A percentile compares a stretch with the other conserved stretches of the same genome.
phyloP scores from a whole-genome alignment of 2,113 vertebrate species.

The Cyprinodon tularosa region DNA sequence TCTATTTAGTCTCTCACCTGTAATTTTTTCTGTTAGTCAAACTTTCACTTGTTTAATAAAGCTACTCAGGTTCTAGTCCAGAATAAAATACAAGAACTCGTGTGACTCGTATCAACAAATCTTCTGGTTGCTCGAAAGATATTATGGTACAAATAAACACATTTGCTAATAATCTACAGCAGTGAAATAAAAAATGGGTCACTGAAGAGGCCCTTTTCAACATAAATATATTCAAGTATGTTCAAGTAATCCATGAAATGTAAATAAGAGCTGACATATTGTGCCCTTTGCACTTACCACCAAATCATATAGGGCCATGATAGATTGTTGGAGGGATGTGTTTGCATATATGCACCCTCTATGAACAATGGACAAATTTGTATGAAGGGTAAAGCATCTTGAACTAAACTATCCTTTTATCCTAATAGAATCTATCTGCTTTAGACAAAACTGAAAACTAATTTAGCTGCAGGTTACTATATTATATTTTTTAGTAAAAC shows the following conservation, averaged over 20 bases:
- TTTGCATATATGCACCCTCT: not conserved
- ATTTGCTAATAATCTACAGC: not conserved
- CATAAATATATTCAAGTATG: not conserved
- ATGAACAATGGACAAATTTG: not conserved
- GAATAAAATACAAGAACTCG: no score
- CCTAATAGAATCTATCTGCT: not conserved
- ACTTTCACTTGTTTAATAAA: no score
- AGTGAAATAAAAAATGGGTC: not conserved
- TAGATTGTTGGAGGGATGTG: not conserved
- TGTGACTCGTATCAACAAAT: no score
- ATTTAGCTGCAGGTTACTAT: not conserved
- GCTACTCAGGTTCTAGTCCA: no score
- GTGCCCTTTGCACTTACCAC: not conserved
- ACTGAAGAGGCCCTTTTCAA: not conserved
- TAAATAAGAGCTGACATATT: no score
- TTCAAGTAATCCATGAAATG: no score
- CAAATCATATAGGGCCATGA: not conserved
- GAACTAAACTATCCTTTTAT: not conserved
- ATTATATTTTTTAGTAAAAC: not conserved
- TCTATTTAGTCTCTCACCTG: not conserved
- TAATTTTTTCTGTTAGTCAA: not conserved
- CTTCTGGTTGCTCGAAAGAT: no score
- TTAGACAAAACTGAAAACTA: not conserved
- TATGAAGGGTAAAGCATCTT: not conserved
- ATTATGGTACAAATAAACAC: not conserved